phyloP scores from a whole-genome alignment of 2,888 invertebrate genomes.

The Melieria crassipennis region DNA sequence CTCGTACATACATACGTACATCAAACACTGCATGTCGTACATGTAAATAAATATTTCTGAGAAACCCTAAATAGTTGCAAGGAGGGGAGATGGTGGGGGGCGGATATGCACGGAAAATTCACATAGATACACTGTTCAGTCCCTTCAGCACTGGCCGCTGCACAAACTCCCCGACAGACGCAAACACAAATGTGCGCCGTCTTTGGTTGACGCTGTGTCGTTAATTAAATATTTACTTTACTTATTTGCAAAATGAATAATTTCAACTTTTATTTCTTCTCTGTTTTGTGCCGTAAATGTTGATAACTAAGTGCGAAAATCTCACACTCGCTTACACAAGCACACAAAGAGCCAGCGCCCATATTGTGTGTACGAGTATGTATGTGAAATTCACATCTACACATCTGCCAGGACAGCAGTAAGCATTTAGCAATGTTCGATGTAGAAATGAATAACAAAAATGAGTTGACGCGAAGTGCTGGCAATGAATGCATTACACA shows the following conservation, averaged over 20 bases:
- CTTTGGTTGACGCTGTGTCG: slow-evolving; percentile 43
- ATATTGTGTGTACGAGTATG: background rate
- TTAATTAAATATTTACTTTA: slow-evolving; percentile 60
- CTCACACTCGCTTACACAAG: background rate
- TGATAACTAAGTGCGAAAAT: background rate
- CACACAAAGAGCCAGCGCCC: background rate
- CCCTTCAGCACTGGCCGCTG: no score
- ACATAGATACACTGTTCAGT: no score
- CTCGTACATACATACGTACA: background rate
- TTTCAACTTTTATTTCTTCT: slow-evolving; percentile 40
- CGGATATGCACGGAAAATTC: background rate
- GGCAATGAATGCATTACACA: no score
- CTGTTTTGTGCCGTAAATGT: background rate
- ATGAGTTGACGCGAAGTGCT: no score
- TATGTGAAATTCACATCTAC: no score
- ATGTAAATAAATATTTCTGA: slow-evolving; percentile 3
- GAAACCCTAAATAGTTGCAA: slow-evolving; percentile 8
- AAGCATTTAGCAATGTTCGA: no score
- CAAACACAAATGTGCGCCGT: background rate
- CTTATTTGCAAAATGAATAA: slow-evolving; percentile 60
- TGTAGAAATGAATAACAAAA: no score
- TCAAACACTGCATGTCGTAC: background rate
- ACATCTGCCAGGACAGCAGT: no score
- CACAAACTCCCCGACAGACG: no score
- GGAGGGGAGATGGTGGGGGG: background rate